Evolutionary conservation across 1,140 invertebrate species (phyloP).

Genomic region (Dendrolimus punctatus): DNA sequence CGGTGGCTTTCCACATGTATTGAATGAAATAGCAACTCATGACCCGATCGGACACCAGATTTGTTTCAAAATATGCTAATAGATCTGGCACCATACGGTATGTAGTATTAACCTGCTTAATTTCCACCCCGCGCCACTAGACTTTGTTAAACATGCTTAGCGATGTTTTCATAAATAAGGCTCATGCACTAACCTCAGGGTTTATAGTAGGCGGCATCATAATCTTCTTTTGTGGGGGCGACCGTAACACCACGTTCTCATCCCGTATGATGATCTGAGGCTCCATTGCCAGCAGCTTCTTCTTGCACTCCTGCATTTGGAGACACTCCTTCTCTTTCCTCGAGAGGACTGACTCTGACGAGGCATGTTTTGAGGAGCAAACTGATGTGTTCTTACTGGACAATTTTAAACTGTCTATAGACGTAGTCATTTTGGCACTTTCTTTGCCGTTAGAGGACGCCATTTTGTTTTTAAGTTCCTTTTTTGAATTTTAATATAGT

Average conservation of each 20-base stretch:
- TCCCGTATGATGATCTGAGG: conserved; percentile 67
- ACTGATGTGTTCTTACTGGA: conserved; percentile 60
- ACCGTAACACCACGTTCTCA: conserved; percentile 60
- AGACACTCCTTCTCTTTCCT: conserved; percentile 62
- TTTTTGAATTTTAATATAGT: conserved; percentile 4
- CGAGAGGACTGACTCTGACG: conserved; percentile 64
- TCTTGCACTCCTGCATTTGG: conserved; percentile 67
- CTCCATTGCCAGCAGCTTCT: conserved; percentile 64
- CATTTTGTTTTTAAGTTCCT: conserved; percentile 26
- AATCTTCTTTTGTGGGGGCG: conserved; percentile 68
- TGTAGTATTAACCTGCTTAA: too few species aligned
- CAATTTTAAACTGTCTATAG: conserved; percentile 63
- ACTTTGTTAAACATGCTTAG: not conserved
- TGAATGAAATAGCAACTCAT: too few species aligned
- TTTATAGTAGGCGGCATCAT: conserved; percentile 61
- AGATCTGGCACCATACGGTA: too few species aligned
- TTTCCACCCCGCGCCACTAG: too few species aligned
- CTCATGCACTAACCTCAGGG: conserved; percentile 45
- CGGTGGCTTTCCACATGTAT: too few species aligned
- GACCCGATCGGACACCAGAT: too few species aligned
- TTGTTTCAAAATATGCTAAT: too few species aligned
- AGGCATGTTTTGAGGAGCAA: conserved; percentile 62
- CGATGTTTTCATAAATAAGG: not conserved
- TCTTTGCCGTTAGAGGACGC: conserved; percentile 61
- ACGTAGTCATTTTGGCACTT: conserved; percentile 59